Conservation (phyloP, 2,888 invertebrate species). For the Lepidocyrtinus sp. region DNA sequence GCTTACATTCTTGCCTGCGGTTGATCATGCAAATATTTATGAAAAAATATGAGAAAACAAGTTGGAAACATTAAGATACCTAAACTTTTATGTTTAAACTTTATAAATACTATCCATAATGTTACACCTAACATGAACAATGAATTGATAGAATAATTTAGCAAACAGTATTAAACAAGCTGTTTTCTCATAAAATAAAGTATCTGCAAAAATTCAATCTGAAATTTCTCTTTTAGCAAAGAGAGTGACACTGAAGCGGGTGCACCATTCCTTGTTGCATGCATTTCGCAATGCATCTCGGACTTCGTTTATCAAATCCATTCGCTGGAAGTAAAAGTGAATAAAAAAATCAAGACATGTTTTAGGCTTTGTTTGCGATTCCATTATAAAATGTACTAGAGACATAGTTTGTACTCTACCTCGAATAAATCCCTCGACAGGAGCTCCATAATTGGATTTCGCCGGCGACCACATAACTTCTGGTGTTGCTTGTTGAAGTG, state of each 20-base stretch:
- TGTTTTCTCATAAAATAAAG: background rate
- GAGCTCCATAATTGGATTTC: slow-evolving; percentile 43
- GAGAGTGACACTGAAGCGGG: slow-evolving; percentile 72
- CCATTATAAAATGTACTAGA: background rate
- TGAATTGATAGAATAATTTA: no score
- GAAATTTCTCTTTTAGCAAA: slow-evolving; percentile 69
- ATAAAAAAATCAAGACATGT: background rate
- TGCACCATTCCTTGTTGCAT: slow-evolving; percentile 72
- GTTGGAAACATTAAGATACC: no score
- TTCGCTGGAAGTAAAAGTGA: slow-evolving; percentile 37
- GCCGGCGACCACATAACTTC: slow-evolving; percentile 19
- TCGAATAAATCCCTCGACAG: slow-evolving; percentile 40
- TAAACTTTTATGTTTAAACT: no score
- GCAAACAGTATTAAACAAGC: no score
- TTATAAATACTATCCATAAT: no score
- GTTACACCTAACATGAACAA: no score
- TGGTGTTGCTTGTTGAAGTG: background rate
- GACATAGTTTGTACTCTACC: slow-evolving; percentile 8
- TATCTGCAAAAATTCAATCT: slow-evolving; percentile 17
- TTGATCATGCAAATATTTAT: no score
- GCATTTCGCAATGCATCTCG: slow-evolving; percentile 72
- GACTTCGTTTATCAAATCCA: slow-evolving; percentile 70
- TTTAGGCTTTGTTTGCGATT: background rate
- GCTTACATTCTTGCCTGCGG: no score
- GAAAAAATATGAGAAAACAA: no score